Percentiles rank a stretch among this genome's conserved stretches.
Evolutionary conservation across 2,888 invertebrate genomes (phyloP).

Genomic region (Limnephilus marmoratus): DNA sequence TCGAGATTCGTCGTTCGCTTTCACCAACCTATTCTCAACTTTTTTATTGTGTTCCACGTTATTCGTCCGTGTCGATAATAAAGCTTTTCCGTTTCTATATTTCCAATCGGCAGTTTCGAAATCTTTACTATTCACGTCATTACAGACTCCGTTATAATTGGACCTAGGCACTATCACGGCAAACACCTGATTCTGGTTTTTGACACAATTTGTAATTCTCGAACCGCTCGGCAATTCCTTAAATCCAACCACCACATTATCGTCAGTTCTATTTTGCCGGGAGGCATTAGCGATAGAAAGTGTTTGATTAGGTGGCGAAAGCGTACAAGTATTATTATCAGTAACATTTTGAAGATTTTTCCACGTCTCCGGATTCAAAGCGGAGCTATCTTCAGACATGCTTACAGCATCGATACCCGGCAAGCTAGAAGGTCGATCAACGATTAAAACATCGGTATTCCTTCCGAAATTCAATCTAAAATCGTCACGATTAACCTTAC

Average conservation of each 20-base stretch:
- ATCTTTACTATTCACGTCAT: slow-evolving; percentile 67
- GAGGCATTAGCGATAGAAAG: slow-evolving; percentile 71
- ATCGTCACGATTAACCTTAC: slow-evolving; percentile 54
- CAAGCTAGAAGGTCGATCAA: slow-evolving; percentile 61
- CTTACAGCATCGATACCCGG: slow-evolving; percentile 61
- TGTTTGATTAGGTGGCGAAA: slow-evolving; percentile 76
- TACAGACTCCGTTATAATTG: slow-evolving; percentile 68
- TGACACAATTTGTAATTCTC: slow-evolving; percentile 67
- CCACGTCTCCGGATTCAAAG: slow-evolving; percentile 41
- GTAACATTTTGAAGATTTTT: slow-evolving; percentile 50
- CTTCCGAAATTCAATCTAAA: slow-evolving; percentile 32
- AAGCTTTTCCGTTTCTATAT: slow-evolving; percentile 35
- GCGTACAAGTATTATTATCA: slow-evolving; percentile 69
- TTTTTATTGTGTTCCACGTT: slow-evolving; percentile 50
- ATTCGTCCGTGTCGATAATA: slow-evolving; percentile 39
- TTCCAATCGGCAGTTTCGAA: slow-evolving; percentile 47
- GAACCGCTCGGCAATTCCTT: slow-evolving; percentile 72
- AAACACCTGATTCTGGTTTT: slow-evolving; percentile 72
- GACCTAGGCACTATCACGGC: slow-evolving; percentile 76
- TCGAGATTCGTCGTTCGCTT: slow-evolving; percentile 21
- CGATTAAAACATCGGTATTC: slow-evolving; percentile 34
- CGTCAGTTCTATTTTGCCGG: slow-evolving; percentile 68
- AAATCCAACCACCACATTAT: slow-evolving; percentile 75
- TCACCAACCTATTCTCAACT: slow-evolving; percentile 53
- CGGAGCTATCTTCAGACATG: slow-evolving; percentile 29